A percentile compares a stretch with the other conserved stretches of the same genome.
Evolutionary conservation across 2,888 invertebrate genomes (phyloP).

Genomic region (Poecilus cupreus): DNA sequence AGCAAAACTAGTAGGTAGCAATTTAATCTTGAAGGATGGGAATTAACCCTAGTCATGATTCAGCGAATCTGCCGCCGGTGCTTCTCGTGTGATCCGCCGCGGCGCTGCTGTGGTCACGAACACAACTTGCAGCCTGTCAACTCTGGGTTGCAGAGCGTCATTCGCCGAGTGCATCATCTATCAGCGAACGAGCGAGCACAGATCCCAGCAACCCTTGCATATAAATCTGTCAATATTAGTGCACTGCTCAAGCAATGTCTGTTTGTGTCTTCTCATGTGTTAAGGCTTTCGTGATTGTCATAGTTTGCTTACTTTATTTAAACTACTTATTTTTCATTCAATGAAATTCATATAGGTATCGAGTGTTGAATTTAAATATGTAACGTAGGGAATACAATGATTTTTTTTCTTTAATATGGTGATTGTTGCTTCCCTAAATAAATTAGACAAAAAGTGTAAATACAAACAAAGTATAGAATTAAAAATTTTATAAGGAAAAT

Average conservation of each 20-base stretch:
- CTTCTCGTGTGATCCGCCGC: not conserved
- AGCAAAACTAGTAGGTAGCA: not conserved
- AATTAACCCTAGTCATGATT: not conserved
- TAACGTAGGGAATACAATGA: too few species aligned
- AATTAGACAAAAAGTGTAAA: too few species aligned
- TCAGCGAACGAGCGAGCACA: not conserved
- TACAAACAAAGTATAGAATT: too few species aligned
- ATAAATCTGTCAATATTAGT: slow-evolving; percentile 14
- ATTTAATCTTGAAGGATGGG: slow-evolving; percentile 9
- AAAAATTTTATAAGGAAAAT: too few species aligned
- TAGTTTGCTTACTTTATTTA: too few species aligned
- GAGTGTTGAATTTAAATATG: too few species aligned
- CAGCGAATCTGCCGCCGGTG: not conserved
- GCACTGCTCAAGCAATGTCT: not conserved
- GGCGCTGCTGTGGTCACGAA: not conserved
- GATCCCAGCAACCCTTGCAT: not conserved
- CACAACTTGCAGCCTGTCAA: not conserved
- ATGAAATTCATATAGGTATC: too few species aligned
- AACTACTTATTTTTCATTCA: too few species aligned
- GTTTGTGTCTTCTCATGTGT: not conserved
- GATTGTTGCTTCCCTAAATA: too few species aligned
- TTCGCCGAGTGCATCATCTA: slow-evolving; percentile 6
- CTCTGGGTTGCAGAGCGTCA: not conserved
- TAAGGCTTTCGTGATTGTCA: too few species aligned
- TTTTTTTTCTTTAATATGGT: too few species aligned